Evolutionary conservation across 2,888 invertebrate species (phyloP), one percentile per base, ranked within the genome.

Genomic region (Aleiodes leptofemur): DNA sequence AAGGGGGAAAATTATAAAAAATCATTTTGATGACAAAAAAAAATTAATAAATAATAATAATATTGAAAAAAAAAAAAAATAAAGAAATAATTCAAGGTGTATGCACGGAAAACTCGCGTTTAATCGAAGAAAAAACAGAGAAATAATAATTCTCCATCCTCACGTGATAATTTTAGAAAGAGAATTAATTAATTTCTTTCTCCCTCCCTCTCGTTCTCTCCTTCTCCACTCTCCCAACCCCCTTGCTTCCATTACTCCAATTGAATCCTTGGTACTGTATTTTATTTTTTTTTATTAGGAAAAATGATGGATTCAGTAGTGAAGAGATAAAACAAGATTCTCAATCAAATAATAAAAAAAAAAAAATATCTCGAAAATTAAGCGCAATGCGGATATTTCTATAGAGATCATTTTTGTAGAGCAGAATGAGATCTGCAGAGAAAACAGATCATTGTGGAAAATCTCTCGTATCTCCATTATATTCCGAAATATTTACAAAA

Each of bases 141-240:
- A 69, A 69, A 76, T 78, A 66, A 76, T 69, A 78, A 74, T 76
- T 72, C 72, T 64, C 11, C 64, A 64, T 64, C 48, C 23, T 77
- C 76, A 77, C 72, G 77, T 76, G 64, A 64, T 64, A 64, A 64
- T 48, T 64, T 16, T 16, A 16, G 43, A 43, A 64, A 43, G 14
- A 16, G 14, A 16, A 61, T 43, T 76, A 69, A 74, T 74, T 81
- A 77, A 81, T 74, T 81, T 77, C 77, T 77, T 81, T 82, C 80
- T 78, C 80, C 80, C 76, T 78, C 82, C 79, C 81, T 81, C 81
- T 80, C 79, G 80, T 81, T 77, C 80, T 80, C 73, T 29, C 72
- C 53, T 23, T 61, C 51, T 68, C 78, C 76, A 76, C 68, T 48
- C 66, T 48, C 72, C 53, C 57, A 51, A 55, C 50, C 69, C 69